phyloP scores from a whole-genome alignment of 2,113 vertebrate genomes.

The Okapia johnstoni region DNA sequence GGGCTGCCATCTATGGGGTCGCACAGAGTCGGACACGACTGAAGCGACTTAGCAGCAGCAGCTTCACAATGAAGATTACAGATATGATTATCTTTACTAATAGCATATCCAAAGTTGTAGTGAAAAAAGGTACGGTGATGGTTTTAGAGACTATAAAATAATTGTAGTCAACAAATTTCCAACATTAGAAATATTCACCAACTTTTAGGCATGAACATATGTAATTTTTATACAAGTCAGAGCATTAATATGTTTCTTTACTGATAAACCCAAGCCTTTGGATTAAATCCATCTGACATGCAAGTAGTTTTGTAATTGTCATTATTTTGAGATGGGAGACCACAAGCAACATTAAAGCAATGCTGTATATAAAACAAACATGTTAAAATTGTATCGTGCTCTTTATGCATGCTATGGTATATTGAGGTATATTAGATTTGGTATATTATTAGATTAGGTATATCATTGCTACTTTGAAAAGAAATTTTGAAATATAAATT shows the following conservation, averaged over 20 bases:
- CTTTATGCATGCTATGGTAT: neutral
- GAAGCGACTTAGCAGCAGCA: too few species aligned
- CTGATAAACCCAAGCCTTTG: neutral
- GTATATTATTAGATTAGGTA: neutral
- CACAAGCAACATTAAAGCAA: neutral
- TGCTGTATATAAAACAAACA: neutral
- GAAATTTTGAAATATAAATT: neutral
- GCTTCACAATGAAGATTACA: neutral
- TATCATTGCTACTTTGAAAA: neutral
- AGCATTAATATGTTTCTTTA: neutral
- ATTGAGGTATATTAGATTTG: neutral
- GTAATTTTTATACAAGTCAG: neutral
- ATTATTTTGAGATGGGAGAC: neutral
- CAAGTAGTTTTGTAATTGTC: neutral
- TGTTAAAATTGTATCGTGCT: constrained; percentile 2
- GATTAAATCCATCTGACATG: neutral
- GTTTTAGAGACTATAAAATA: neutral
- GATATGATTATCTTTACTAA: neutral
- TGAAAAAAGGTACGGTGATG: neutral
- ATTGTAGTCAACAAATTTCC: neutral
- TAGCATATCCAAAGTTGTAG: neutral
- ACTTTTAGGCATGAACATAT: neutral
- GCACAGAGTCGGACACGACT: too few species aligned
- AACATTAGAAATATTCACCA: neutral
- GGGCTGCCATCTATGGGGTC: too few species aligned